Base-by-base conservation (phyloP, 2,797 vertebrate genomes). In the Schizopygopsis malacanthus region DNA sequence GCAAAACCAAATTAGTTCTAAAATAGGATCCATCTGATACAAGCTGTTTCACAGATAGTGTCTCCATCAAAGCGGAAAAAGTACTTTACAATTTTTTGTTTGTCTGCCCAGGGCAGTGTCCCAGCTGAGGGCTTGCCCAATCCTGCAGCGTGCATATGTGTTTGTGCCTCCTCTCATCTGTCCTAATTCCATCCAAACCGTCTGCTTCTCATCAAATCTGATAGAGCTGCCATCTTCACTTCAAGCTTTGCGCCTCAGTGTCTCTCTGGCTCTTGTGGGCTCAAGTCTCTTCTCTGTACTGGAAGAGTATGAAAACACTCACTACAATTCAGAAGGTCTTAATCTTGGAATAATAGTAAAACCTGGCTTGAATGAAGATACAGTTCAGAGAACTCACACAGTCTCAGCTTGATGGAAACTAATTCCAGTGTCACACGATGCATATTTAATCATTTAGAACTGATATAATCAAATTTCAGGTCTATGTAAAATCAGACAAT, bases 171-270 rank as follows among this genome's bases (percentile, higher is more conserved):
- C 59, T 71, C 65, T 71, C 76, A 63, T 84, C 83, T 77, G 86
- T 76, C 22, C 52, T 69, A 69, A 76, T 81, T 71, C 33, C 50
- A 56, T 87, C 77, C 70, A 56, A 65, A 72, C 69, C 47, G 45
- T 65, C 59, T 80, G 77, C 56, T 84, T 84, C 59, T 84, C 56
- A 87, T 87, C 82, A 84, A 56, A 84, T 37, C 79, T 52, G 59
- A 56, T 37, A 80, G 50, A 81, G 59, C 78, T 80, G 70, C 82
- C 77, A 87, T 81, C 82, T 81, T 79, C 78, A 75, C 67, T 87
- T 71, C 43, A 65, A 75, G 56, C 37, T 47, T 59, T 45, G 39
- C 22, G 22, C 67, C 54, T 85, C 84, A 65, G 20, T 15, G 65
- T 72, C 83, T 79, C 41, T 39, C 52, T 2, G 33, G 54, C 69